Base-by-base conservation (phyloP, 2,113 vertebrate genomes). In the Tympanuchus pallidicinctus region DNA sequence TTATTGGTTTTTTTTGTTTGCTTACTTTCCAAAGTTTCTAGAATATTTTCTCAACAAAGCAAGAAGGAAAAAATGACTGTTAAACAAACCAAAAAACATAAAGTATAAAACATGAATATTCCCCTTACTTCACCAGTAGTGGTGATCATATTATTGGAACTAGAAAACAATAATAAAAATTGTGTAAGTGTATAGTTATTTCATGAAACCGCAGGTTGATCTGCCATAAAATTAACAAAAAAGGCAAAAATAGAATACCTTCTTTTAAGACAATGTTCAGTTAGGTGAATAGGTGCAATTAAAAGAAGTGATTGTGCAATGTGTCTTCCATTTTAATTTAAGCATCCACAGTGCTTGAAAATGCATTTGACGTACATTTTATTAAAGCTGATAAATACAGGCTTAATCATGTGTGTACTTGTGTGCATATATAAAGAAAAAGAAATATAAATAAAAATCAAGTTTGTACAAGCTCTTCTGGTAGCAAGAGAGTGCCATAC, bases 301-400 rank as follows among this genome's bases (percentile, higher is more conserved):
- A 72, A 59, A 71, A 84, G 74, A 71, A 21, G 40, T 14, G 67
- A 88, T 48, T 38, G 36, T 69, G 52, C 36, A 64, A 42, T 72
- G 34, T 65, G 67, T 83, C 74, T 93, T 90, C 56, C 45, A 8
- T 84, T 95, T 84, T 75, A 77, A 76, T 95, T 93, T 67, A 84
- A 48, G 40, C 38, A 27, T 79, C 71, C 76, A 27, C 50, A 59
- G 13, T 25, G 52, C 54, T 59, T 56, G 30, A 83, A 86, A 94
- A 87, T 52, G 15, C 5, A 11, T 32, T 91, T 90, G 50, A 47
- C 11, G 2, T 20, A 19, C 64, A 65, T 94, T 92, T 89, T 94
- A 69, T 86, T 78, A 90, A 60, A 86, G 28, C 56, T 92, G 79
- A 75, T 43, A 90, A 63, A 79, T 73, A 67, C 11, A 69, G 17